Evolutionary conservation across 1,140 invertebrate species (phyloP).

Genomic region (Adoxophyes honmai): DNA sequence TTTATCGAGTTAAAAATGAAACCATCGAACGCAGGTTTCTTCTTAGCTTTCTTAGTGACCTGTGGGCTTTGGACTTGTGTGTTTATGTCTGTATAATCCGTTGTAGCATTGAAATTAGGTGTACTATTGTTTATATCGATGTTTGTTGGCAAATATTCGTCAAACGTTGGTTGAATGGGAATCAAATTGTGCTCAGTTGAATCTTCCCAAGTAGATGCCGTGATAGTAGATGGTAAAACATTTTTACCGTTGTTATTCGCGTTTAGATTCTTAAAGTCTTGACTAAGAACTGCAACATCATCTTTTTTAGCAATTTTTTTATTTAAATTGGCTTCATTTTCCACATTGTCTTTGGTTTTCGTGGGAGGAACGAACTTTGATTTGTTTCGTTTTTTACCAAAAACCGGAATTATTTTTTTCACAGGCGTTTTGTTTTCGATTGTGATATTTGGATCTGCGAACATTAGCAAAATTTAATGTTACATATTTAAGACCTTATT

Average conservation of each 20-base stretch:
- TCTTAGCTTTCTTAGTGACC: constrained; percentile 22
- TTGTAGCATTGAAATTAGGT: background rate
- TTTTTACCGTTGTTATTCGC: background rate
- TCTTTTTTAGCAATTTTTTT: background rate
- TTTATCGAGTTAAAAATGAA: constrained; percentile 42
- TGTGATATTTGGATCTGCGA: background rate
- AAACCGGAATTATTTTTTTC: constrained; percentile 29
- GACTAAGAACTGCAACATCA: too few species aligned
- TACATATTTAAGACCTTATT: too few species aligned
- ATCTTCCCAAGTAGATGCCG: too few species aligned
- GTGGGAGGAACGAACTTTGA: constrained; percentile 4
- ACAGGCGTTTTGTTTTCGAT: constrained; percentile 3
- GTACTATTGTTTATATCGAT: background rate
- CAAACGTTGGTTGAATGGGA: too few species aligned
- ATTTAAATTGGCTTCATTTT: constrained; percentile 5
- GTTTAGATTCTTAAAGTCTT: too few species aligned
- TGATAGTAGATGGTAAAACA: too few species aligned
- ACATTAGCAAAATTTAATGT: background rate
- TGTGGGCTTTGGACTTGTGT: too few species aligned
- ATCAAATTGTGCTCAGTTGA: too few species aligned
- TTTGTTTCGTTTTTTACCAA: constrained; percentile 25
- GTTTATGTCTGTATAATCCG: background rate
- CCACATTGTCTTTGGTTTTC: background rate
- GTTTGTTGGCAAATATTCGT: constrained; percentile 13
- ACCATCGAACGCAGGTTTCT: constrained; percentile 26